These are phyloP conservation scores for Phrynocephalus vlangalii DNA, from an alignment of 2,797 vertebrate species.

Conservation along the genomic window DNA sequence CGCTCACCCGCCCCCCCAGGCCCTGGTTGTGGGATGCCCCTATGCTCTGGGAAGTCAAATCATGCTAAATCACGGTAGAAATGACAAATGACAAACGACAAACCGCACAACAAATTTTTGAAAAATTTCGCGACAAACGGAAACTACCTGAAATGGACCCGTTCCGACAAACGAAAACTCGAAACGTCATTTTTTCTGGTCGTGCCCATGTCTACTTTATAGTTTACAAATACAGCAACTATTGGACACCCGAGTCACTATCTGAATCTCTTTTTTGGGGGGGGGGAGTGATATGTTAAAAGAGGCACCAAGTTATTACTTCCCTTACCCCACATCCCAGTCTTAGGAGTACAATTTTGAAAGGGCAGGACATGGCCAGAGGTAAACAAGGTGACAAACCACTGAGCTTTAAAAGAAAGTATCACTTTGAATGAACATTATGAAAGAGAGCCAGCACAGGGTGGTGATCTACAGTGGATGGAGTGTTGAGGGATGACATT, in stretches of 20 bases:
- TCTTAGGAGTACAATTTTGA: neutral
- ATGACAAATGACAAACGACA: too few species aligned
- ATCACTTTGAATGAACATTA: slow-evolving; percentile 32
- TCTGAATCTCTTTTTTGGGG: neutral
- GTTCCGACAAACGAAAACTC: too few species aligned
- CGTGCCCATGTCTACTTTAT: slow-evolving; percentile 13
- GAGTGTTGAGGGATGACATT: too few species aligned
- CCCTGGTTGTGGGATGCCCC: too few species aligned
- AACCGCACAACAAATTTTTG: too few species aligned
- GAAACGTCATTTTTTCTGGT: too few species aligned
- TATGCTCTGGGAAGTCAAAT: too few species aligned
- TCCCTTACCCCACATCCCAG: neutral
- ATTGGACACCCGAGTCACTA: slow-evolving; percentile 26
- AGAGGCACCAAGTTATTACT: neutral
- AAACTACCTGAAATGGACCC: too few species aligned
- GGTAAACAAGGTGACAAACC: slow-evolving; percentile 3
- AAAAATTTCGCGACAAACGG: too few species aligned
- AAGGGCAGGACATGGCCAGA: neutral
- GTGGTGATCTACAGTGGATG: neutral
- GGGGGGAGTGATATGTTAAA: neutral
- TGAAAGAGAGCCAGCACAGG: neutral
- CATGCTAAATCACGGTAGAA: too few species aligned
- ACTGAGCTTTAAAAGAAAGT: slow-evolving; percentile 22
- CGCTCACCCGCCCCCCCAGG: too few species aligned
- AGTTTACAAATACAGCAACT: slow-evolving; percentile 35